Evolutionary conservation across 1,140 invertebrate genomes (phyloP), one percentile per base, ranked within the genome.

Genomic region (Drepana arcuata): DNA sequence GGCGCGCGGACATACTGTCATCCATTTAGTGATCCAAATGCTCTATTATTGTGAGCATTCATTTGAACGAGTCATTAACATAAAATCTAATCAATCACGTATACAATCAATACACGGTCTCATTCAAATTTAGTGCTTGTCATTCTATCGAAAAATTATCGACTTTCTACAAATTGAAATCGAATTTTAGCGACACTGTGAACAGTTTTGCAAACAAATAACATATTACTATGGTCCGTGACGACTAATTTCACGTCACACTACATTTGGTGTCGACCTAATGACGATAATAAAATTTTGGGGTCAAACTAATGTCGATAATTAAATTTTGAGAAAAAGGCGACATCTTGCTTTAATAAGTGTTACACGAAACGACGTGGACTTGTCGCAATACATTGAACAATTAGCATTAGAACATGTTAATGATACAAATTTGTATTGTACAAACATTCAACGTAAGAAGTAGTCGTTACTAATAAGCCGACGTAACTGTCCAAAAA

Each of bases 261-360:
- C 54, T 54, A 44, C 57, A 52, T 66, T 68, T 53, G 54, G 66
- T 74, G 70, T 71, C 72, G 58, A 49, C 38, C 60, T 67, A 74
- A 77, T 67, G 51, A 48, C 44, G 74, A 72, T 82, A 82, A 82
- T 82, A 74, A 79, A 75, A 78, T 78, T 74, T 75, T 62, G 63
- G 62, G 56, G 70, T 71, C 72, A 59, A 49, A 36, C 60, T 67
- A 74, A 77, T 67, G 51, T 50, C 44, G 74, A 72, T 82, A 82
- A 82, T 82, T 75, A 79, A 75, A 78, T 78, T 74, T 75, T 62
- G 63, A 63, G 56, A 67, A 75, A 65, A 70, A 72, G 61, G 48
- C 54, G 57, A 47, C 44, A 51, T 59, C 56, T n/a, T n/a, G n/a
- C n/a, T n/a, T n/a, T 74, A 72, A 77, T 77, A 80, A 67, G 66